Base-by-base conservation (phyloP, 1,140 invertebrate species). In the Eufriesea mexicana region DNA sequence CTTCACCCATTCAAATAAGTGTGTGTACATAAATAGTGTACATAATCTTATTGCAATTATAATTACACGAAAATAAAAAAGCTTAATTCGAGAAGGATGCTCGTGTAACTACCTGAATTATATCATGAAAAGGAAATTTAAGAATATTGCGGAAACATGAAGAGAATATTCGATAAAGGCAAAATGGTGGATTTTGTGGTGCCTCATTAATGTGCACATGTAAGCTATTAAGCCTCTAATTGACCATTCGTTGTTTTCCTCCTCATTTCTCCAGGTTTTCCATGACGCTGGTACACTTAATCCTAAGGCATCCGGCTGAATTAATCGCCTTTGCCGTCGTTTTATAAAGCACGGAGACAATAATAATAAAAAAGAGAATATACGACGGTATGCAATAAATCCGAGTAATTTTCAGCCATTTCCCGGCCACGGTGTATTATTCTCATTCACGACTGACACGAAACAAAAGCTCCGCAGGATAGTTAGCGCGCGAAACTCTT, bases 371-470 rank as follows among this genome's bases (percentile, higher is more conserved):
- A 49, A 28, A 49, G 47, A 12, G 0, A 0, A 9, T 18, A 6
- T 8, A n/a, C n/a, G n/a, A n/a, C n/a, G n/a, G n/a, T n/a, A n/a
- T 25, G 18, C 18, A 54, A 54, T 54, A 71, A 35, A 71, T 71
- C 10, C 25, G 16, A 51, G 68, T 20, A 28, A 71, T 54, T 51
- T 71, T 71, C 68, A 51, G 18, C n/a, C 25, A 20, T 35, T 71
- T 51, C 10, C 64, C 14, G 6, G 25, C 8, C 10, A 47, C 23
- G 47, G 18, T 12, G n/a, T 0, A 71, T 71, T 71, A 20, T 20
- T 71, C 49, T 70, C n/a, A 18, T 68, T 49, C n/a, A 12, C 67
- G n/a, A 70, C 67, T 70, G 45, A 70, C 45, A 25, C 67, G n/a
- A 47, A 49, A 49, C 67, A 25, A 49, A 51, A 70, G 45, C 67